Percentiles rank a stretch among this genome's conserved stretches.
phyloP scores from a whole-genome alignment of 1,140 invertebrate species.

The Schlechtendalia chinensis region DNA sequence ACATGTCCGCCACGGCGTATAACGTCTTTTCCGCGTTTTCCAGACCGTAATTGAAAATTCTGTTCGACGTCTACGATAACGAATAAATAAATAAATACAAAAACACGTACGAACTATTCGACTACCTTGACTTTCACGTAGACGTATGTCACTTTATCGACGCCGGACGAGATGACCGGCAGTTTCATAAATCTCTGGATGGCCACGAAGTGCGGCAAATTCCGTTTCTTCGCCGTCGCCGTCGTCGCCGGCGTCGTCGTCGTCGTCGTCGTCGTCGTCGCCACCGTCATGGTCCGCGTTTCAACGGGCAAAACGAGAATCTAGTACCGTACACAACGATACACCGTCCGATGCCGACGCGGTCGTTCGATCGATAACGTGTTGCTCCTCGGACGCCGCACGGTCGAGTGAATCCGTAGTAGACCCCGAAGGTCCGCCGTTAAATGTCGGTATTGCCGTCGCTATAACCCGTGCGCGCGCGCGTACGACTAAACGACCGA shows the following conservation, averaged over 20 bases:
- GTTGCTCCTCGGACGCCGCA: background rate
- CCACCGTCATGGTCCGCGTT: background rate
- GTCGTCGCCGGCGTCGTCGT: background rate
- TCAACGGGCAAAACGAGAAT: no score
- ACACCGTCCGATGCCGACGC: no score
- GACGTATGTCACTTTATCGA: slow-evolving; percentile 1
- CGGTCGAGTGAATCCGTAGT: background rate
- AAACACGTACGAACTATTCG: background rate
- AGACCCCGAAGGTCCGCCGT: background rate
- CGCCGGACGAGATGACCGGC: slow-evolving; percentile 23
- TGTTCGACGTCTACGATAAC: slow-evolving; percentile 64
- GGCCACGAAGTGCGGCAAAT: slow-evolving; percentile 39
- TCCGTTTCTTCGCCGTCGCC: background rate
- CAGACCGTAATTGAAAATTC: slow-evolving; percentile 70
- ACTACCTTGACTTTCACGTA: slow-evolving; percentile 34
- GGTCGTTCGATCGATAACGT: background rate
- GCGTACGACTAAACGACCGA: background rate
- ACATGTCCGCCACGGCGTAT: slow-evolving; percentile 65
- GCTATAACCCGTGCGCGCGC: background rate
- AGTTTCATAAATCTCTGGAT: slow-evolving; percentile 41
- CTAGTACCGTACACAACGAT: no score
- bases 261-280: background rate
- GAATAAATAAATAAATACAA: background rate
- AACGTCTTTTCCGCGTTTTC: slow-evolving; percentile 70
- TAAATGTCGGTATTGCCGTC: background rate